Evolutionary conservation across 2,888 invertebrate species (phyloP), one percentile per base, ranked within the genome.

Genomic region (Euzetes globulus): DNA sequence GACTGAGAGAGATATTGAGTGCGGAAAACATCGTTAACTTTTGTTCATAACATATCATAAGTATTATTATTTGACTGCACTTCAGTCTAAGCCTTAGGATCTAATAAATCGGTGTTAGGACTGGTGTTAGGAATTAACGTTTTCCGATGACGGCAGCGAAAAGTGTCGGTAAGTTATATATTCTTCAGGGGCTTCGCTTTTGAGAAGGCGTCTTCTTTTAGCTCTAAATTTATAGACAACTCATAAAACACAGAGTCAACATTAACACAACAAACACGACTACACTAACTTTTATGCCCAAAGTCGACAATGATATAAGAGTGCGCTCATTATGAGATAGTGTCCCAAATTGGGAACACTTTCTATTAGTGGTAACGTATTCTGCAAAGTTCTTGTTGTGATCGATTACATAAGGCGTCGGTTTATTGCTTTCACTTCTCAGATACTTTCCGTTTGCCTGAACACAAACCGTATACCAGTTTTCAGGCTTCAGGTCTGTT

Each of bases 231-330:
- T 77, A 22, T 80, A 75, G 41, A 79, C 78, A 13, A 78, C 78
- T 15, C 79, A 68, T 9, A 79, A 75, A n/a, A 91, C 90, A 74
- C 92, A 90, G 85, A 33, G 91, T 88, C 72, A 93, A 87, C 81
- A 93, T 92, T 71, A 93, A 91, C 77, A 92, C 87, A 80, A 91
- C 90, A 73, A 92, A 92, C 86, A 93, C 88, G 81, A 90, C 91
- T 82, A 91, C 90, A 72, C 92, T 92, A 74, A 93, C 89, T 79
- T 92, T 91, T 78, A 93, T 87, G 41, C 92, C 92, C 75, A 93
- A 85, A 78, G 92, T 87, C 85, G 80, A 93, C 72, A 78, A 76
- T 65, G 78, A 79, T 74, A 78, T 77, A 50, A 75, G 75, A 25
- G 77, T 77, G 47, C 78, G 78, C 65, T 78, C 78, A 17, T 74